Evolutionary conservation across 2,888 invertebrate species (phyloP), one percentile per base, ranked within the genome.

Genomic region (Gerris lacustris): DNA sequence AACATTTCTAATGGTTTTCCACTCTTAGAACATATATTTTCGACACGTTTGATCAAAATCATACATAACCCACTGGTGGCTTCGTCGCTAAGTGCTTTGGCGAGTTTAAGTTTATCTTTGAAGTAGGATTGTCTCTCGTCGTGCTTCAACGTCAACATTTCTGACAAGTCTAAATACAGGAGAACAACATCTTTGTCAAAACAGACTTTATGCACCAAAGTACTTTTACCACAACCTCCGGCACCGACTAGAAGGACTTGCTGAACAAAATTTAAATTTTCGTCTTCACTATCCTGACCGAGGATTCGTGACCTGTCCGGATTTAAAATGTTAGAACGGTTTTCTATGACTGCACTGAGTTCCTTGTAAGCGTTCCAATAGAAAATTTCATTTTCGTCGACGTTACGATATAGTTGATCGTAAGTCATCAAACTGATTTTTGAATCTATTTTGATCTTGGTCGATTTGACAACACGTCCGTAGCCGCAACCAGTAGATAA

Each of bases 211-310:
- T 80, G 78, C 5, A 85, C 82, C 47, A 86, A 77, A 6, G 82
- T 79, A 9, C 84, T 85, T 79, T 87, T 87, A 18, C 86, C 86
- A 76, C 84, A 82, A 6, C 86, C 86, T 4, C 83, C 79, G 15
- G 86, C 82, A 5, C 87, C 87, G 73, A 81, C 80, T 71, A 84
- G 77, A 68, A 84, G 78, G 2, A 84, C 73, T 77, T 79, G 72
- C 5, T 75, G 70, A n/a, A 75, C 71, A 9, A 70, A 69, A n/a
- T 79, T 69, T 55, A 79, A 73, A 7, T 76, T 75, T 43, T 44
- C 31, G 45, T 66, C 67, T 15, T 11, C 55, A 55, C 15, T 55
- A 55, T 55, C 55, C 55, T 55, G 55, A 31, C 31, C 31, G 4
- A 31, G 31, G 31, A 31, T 31, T 31, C 31, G 31, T 31, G 31